phyloP scores from a whole-genome alignment of 1,140 invertebrate genomes.

The Diachasmimorpha longicaudata region DNA sequence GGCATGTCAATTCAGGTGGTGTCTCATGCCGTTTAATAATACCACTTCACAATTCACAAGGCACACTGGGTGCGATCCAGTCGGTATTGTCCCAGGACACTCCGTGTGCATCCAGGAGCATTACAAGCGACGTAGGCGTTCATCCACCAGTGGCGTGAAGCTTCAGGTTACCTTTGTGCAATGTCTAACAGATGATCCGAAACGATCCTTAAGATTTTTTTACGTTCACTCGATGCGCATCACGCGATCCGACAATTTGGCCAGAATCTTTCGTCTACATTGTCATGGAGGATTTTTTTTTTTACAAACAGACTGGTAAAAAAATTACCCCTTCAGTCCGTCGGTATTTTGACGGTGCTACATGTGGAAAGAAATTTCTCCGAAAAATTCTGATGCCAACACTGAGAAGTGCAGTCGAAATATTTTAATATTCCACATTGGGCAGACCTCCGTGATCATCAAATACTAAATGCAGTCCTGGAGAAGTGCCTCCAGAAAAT shows the following conservation, averaged over 20 bases:
- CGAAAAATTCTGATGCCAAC: no score
- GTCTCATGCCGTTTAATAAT: neutral
- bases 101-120: neutral
- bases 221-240: neutral
- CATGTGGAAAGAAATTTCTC: no score
- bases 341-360: no score
- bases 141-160: neutral
- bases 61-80: neutral
- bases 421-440: neutral
- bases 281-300: neutral
- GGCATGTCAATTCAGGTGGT: neutral
- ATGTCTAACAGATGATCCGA: neutral
- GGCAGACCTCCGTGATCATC: neutral
- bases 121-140: neutral
- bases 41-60: neutral
- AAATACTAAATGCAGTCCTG: neutral
- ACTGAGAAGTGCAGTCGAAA: no score
- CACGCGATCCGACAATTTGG: neutral
- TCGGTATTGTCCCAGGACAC: neutral
- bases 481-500: neutral
- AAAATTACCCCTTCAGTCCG: no score
- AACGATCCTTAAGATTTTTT: neutral
- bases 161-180: neutral
- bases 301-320: no score
- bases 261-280: neutral